Conservation (phyloP, 2,797 vertebrate species). For the Neostethus bicornis region DNA sequence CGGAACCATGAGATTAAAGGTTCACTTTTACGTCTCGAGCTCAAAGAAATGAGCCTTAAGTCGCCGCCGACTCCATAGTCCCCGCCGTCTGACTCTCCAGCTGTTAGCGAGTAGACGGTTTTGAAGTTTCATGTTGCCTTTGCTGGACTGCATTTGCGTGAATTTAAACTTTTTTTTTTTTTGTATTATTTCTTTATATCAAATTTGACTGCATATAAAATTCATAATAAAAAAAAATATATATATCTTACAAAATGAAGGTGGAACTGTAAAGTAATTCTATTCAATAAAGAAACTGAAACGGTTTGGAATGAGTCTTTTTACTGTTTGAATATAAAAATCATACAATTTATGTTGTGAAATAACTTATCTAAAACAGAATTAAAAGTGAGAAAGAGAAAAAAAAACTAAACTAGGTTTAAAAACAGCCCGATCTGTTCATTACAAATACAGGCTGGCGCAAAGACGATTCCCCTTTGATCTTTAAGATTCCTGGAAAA, state of each 20-base stretch:
- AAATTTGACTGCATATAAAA: too few species aligned
- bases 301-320: conserved; percentile 19
- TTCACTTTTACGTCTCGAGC: conserved; percentile 29
- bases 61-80: conserved; percentile 45
- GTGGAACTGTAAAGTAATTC: conserved; percentile 67
- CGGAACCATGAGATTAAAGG: conserved; percentile 44
- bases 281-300: conserved; percentile 64
- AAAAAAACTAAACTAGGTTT: neutral
- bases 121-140: conserved; percentile 78
- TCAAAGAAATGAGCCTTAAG: neutral
- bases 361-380: too few species aligned
- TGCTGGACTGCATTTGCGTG: conserved; percentile 85
- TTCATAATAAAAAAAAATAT: too few species aligned
- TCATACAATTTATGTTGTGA: too few species aligned
- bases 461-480: conserved; percentile 99
- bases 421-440: too few species aligned
- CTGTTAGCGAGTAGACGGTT: conserved; percentile 42
- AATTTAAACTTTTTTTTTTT: too few species aligned
- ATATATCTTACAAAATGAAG: conserved; percentile 84
- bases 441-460: conserved; percentile 96
- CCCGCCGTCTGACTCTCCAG: conserved; percentile 20
- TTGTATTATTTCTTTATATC: too few species aligned
- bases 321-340: too few species aligned
- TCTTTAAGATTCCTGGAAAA: conserved; percentile 93
- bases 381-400: neutral